Base-by-base conservation (phyloP, 2,888 invertebrate species). In the Trypoxylon attenuatum region DNA sequence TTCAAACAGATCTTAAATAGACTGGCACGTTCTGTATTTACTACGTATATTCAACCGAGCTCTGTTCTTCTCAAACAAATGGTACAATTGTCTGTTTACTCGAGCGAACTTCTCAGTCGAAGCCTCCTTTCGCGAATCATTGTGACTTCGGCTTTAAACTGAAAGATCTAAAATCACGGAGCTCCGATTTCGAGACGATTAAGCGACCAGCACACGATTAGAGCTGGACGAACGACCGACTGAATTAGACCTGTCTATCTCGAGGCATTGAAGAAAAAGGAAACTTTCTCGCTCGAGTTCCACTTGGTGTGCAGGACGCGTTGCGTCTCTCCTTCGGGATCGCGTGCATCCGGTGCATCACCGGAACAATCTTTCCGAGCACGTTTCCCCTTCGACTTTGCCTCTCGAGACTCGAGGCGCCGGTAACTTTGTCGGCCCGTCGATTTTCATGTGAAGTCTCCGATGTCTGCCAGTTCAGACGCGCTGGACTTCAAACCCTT, bases 171-270 rank as follows among this genome's bases (percentile, higher is more conserved):
- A n/a, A n/a, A n/a, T n/a, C n/a, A n/a, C n/a, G n/a, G n/a, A n/a
- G n/a, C n/a, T n/a, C n/a, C n/a, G n/a, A n/a, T 73, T 71, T 53
- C 74, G 33, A 55, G 21, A 66, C 62, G 70, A 69, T 67, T 59
- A 56, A 39, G 49, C 10, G 58, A 25, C 68, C 27, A 53, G n/a
- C n/a, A 47, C 27, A 25, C 47, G 43, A 71, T 71, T 74, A 70
- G 61, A 57, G 51, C 22, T 45, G 22, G 56, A 29, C 16, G n/a
- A n/a, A n/a, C 52, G 59, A 60, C 52, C 41, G 55, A 67, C 53
- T 15, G 63, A 67, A 71, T 70, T 57, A 74, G 57, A 65, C 67
- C 19, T 38, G 22, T 46, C 39, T 29, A 54, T 55, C 66, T 53
- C 46, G 57, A 42, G 43, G 41, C 19, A 41, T 41, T 53, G 50